These are phyloP conservation scores for Isotomurus palustris DNA, from an alignment of 2,888 invertebrate genomes.

Conservation along the genomic window DNA sequence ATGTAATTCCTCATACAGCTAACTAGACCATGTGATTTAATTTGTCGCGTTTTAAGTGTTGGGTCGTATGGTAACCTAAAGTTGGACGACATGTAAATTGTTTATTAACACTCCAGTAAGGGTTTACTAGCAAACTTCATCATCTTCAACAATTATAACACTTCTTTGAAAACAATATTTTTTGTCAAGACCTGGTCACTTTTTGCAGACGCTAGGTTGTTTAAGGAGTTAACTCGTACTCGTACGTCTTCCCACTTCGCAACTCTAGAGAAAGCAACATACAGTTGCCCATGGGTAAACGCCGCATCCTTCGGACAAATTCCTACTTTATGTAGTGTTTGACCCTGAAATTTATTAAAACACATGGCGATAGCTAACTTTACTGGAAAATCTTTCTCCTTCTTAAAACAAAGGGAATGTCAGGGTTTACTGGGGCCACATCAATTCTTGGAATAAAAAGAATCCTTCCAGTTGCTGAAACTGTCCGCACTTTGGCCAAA, in stretches of 20 bases:
- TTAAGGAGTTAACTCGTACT: slow-evolving; percentile 2
- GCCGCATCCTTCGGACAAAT: slow-evolving; percentile 16
- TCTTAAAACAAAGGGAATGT: slow-evolving; percentile 22
- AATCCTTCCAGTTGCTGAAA: slow-evolving; percentile 9
- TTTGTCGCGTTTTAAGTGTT: too few species aligned
- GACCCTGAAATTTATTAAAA: slow-evolving; percentile 32
- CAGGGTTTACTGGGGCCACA: slow-evolving; percentile 12
- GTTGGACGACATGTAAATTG: too few species aligned
- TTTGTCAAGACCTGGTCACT: slow-evolving; percentile 14
- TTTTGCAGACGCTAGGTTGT: too few species aligned
- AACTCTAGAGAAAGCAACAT: slow-evolving; percentile 25
- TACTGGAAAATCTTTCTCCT: slow-evolving; percentile 39
- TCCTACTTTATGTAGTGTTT: slow-evolving; percentile 25
- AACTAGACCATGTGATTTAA: too few species aligned
- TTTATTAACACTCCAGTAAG: too few species aligned
- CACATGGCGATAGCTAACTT: slow-evolving; percentile 24
- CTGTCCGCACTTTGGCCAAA: slow-evolving; percentile 18
- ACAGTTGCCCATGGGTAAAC: slow-evolving; percentile 30
- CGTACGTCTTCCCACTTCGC: not conserved
- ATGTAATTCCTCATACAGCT: too few species aligned
- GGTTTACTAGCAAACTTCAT: too few species aligned
- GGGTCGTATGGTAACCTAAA: too few species aligned
- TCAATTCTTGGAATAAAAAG: slow-evolving; percentile 32
- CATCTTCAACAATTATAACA: too few species aligned
- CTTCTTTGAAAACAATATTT: slow-evolving; percentile 15